phyloP scores from a whole-genome alignment of 2,797 vertebrate species.

The Scleropages formosus region DNA sequence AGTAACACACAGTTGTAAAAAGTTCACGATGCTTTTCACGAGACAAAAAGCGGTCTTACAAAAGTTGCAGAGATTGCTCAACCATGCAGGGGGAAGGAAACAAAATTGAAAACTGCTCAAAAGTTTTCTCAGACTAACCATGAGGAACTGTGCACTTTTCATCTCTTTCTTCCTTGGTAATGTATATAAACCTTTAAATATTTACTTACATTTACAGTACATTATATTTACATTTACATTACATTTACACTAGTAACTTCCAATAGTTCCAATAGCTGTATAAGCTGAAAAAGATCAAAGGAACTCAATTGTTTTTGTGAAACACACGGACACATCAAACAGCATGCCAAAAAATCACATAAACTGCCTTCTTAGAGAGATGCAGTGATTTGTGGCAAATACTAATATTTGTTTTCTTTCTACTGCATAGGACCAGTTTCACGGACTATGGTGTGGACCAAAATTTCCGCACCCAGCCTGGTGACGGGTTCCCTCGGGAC shows the following conservation, averaged over 20 bases:
- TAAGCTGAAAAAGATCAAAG: neutral
- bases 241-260: neutral
- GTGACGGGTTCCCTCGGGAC: constrained; percentile 34
- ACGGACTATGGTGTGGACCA: constrained; percentile 20
- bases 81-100: constrained; percentile 20
- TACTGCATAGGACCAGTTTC: constrained; percentile 39
- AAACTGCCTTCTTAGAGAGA: neutral
- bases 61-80: constrained; percentile 1
- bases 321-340: no score
- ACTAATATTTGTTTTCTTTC: constrained; percentile 26
- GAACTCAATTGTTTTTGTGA: no score
- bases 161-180: constrained; percentile 19
- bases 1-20: no score
- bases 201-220: no score
- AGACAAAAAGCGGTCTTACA: neutral
- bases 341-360: neutral
- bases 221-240: no score
- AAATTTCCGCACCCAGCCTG: constrained; percentile 41
- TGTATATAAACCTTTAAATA: neutral
- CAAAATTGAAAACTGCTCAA: neutral
- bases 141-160: constrained; percentile 9
- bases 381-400: neutral
- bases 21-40: no score
- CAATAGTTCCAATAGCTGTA: neutral
- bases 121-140: neutral